Base-by-base conservation (phyloP, 2,113 vertebrate species). In the Mus spicilegus region DNA sequence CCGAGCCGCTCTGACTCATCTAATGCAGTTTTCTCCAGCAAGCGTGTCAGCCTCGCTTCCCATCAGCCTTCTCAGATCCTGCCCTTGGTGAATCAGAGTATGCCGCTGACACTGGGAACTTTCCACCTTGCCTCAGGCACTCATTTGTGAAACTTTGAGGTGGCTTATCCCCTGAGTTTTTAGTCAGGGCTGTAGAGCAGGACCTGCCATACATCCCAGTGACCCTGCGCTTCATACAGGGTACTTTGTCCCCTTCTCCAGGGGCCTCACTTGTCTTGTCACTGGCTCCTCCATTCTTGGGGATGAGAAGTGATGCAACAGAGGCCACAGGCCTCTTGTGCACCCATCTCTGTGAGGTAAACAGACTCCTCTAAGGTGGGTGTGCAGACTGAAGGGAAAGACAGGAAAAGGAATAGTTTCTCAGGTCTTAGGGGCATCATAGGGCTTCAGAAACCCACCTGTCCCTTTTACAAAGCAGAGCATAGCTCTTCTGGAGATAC, bases 1-100 rank as follows among this genome's bases (percentile, higher is more conserved):
- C 90, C 1, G 24, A 33, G 97, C 92, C 77, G 0, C 85, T 72
- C 26, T 96, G 96, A 95, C 94, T 96, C 97, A 96, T 90, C 95
- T 91, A 54, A 96, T 67, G 11, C 36, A 11, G 91, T 61, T 91
- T 95, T 77, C 94, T 87, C 4, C 87, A 73, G 70, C 87, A 61
- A 86, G 97, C 39, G 7, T 22, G 87, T 72, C 96, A 70, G 89
- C 97, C 70, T 46, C 28, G 1, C 77, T 73, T 63, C 90, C 30
- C 19, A 61, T 54, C 36, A 78, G 63, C 82, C 63, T 1, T 49
- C 73, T 90, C 94, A 78, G 91, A 70, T 12, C 77, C 51, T 46
- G 93, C 61, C 4, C 87, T 94, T 51, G 93, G 2, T 89, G 95
- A 95, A 39, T 94, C 96, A 76, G 82, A 0, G 69, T 58, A 0